Evolutionary conservation across 2,888 invertebrate genomes (phyloP), one percentile per base, ranked within the genome.

Genomic region (Pecten maximus): DNA sequence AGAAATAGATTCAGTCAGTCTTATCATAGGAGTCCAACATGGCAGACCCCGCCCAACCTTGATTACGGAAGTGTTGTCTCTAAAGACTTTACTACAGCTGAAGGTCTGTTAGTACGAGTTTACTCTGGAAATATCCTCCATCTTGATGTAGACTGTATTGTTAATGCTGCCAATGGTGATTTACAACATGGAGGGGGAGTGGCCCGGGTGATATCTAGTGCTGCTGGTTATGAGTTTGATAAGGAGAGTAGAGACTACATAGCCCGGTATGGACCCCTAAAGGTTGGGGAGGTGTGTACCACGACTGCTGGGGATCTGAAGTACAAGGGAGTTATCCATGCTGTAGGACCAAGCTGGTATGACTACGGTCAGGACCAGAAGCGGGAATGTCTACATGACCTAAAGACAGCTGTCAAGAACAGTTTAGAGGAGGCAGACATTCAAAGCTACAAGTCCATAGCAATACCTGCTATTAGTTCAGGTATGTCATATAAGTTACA

Each of bases 391-490:
- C 88, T 74, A 15, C 19, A 44, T 15, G 90, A 91, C 35, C 87
- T 94, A 8, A 60, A 88, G 40, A 44, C 86, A 3, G 90, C 93
- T n/a, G 88, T 93, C n/a, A n/a, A 87, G 10, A 92, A 92, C 10
- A 91, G 92, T 87, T 91, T 94, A 12, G 44, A 86, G n/a, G 40
- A 50, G 48, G 93, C 93, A 28, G 92, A 93, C 8, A 23, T 74
- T 12, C 40, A 28, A 6, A 39, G 40, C 2, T n/a, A 91, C 44
- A 91, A 87, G 39, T 90, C 91, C 19, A 89, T 93, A 44, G 93
- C 93, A 10, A 40, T 93, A 19, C 93, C 93, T 2, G 88, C 93
- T 23, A 92, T 93, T 0, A 93, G 92, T 89, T 91, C 93, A 88
- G 93, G 93, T 93, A 90, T 40, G 50, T 28, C 8, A 40, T 48